Evolutionary conservation across 2,113 vertebrate species (phyloP), one percentile per base, ranked within the genome.

Genomic region (Cyanoramphus novaezelandiae): DNA sequence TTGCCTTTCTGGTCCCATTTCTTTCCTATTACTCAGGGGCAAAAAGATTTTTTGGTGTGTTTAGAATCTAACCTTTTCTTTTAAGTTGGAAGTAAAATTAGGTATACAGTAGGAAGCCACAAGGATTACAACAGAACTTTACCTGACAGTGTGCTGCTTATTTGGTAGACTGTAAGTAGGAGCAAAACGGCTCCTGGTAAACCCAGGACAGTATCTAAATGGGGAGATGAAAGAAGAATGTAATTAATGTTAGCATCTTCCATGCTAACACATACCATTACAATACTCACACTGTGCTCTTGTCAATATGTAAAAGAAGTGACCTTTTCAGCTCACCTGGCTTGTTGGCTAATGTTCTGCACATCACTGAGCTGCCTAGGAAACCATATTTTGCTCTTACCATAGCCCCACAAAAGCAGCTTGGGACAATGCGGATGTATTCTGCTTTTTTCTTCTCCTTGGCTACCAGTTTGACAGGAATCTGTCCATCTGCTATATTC

Each of bases 271-370:
- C 86, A n/a, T 78, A 92, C 65, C 86, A 68, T 95, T 81, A 81
- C 10, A 7, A 25, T 86, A 80, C 72, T 96, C 82, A 81, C 72
- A 86, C 79, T 84, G 68, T 64, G 92, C 5, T 4, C 69, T 57
- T 84, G 72, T 89, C 80, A 79, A 95, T 82, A 86, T 76, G 82
- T 72, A 95, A 49, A 93, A 86, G 79, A 92, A 86, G 82, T 96
- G 92, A 92, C 93, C 92, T 97, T 95, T 94, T 76, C 80, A 92
- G 80, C 88, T 96, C 83, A 60, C 65, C 91, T 91, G 69, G 92
- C 74, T 46, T 29, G 60, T 72, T 92, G 85, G 52, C 74, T 69
- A 75, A 76, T 37, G 27, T 57, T 92, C 11, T 87, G 74, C 76
- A 2, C 78, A 79, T 82, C 85, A 83, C 82, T 76, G 80, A 91